phyloP scores from a whole-genome alignment of 92 coral and sea anemone genomes.

The Parazoanthus swiftii region DNA sequence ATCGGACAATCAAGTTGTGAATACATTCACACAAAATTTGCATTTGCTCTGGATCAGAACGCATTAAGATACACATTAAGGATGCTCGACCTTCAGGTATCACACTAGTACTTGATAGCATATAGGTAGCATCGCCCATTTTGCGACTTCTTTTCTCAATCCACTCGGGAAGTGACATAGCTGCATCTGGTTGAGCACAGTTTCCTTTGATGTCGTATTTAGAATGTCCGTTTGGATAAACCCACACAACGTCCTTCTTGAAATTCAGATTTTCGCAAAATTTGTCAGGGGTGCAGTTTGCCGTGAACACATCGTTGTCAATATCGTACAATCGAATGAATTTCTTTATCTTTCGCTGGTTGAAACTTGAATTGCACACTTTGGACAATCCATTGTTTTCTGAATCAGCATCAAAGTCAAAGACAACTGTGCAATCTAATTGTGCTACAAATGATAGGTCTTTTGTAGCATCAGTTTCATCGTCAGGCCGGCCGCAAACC shows the following conservation, averaged over 20 bases:
- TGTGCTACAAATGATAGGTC: constrained; percentile 41
- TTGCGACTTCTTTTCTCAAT: constrained; percentile 41
- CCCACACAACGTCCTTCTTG: constrained; percentile 35
- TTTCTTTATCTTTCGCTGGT: constrained; percentile 31
- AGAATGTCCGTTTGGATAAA: constrained; percentile 42
- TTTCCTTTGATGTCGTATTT: constrained; percentile 26
- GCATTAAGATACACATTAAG: constrained; percentile 32
- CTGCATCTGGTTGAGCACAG: constrained; percentile 38
- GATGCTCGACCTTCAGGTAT: constrained; percentile 40
- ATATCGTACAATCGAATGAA: constrained; percentile 29
- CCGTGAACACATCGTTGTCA: constrained; percentile 39
- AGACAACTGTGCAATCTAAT: constrained; percentile 35
- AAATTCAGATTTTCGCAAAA: constrained; percentile 36
- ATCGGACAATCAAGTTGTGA: constrained; percentile 27
- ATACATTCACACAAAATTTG: constrained; percentile 36
- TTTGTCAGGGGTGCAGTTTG: constrained; percentile 14
- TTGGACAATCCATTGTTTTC: constrained; percentile 32
- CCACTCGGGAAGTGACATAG: constrained; percentile 39
- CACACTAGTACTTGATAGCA: constrained; percentile 29
- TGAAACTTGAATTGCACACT: constrained; percentile 20
- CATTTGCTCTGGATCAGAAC: constrained; percentile 29
- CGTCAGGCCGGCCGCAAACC: constrained; percentile 34
- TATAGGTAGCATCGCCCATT: constrained; percentile 35
- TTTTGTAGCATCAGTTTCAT: constrained; percentile 3
- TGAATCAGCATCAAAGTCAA: constrained; percentile 38